Evolutionary conservation across 2,888 invertebrate species (phyloP).

Genomic region (Cephus pulcher): DNA sequence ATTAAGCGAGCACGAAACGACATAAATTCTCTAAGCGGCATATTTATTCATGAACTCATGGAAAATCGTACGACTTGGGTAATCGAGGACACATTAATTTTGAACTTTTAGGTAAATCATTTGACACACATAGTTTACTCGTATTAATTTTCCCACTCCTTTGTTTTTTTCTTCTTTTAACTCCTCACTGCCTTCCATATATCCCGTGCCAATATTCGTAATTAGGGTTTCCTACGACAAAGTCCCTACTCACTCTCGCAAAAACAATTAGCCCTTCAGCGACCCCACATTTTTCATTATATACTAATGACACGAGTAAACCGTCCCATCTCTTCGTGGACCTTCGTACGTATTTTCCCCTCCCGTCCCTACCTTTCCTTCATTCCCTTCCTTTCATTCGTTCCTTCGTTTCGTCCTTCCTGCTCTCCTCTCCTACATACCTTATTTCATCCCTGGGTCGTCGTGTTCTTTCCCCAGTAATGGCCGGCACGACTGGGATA

Average conservation of each 20-base stretch:
- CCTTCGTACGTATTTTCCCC: background rate
- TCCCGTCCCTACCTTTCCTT: background rate
- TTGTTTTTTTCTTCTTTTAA: background rate
- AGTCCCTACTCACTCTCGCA: background rate
- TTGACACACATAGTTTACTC: background rate
- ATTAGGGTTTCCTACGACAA: background rate
- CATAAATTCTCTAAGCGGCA: too few relatives aligned
- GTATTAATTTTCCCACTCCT: background rate
- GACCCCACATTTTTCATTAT: background rate
- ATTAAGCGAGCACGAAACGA: too few relatives aligned
- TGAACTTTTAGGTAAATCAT: background rate
- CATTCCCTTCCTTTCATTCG: background rate
- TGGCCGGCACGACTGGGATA: background rate
- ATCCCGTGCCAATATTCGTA: background rate
- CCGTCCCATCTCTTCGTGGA: background rate
- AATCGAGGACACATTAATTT: background rate
- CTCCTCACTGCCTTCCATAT: background rate
- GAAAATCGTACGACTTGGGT: background rate
- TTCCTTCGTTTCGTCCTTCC: background rate
- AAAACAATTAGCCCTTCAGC: background rate
- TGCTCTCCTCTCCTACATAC: background rate
- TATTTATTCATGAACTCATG: background rate
- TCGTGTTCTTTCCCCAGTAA: background rate
- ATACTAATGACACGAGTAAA: background rate
- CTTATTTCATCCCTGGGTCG: background rate